Base-by-base conservation (phyloP, 1,140 invertebrate species). In the Contarinia nasturtii region DNA sequence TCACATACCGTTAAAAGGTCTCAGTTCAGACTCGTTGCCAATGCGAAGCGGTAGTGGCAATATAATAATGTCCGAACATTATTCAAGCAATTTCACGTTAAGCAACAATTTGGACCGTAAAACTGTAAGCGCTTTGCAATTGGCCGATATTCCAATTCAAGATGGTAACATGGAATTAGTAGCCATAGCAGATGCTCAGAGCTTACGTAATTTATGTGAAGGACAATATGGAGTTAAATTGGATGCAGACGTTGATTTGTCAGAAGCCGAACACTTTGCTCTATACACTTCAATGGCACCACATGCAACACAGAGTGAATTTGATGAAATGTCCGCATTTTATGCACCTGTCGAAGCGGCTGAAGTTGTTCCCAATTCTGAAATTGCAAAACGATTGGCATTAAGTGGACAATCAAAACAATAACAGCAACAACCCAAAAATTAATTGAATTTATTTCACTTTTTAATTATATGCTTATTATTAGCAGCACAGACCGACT, bases 251-350 rank as follows among this genome's bases (percentile, higher is more conserved):
- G 53, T 72, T 33, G 76, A 84, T 50, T 59, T 87, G 15, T 87
- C 83, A 2, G 84, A 87, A 51, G 84, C 82, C 2, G 86, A 89
- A 57, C 80, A 87, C 60, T 88, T 86, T 61, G 86, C 84, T 36
- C 59, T 89, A 41, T 87, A 87, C 51, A 86, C 82, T 49, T 76
- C 79, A 34, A 74, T 87, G 56, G 83, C 85, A 7, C 85, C 85
- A 11, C 77, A 79, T 58, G 86, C 85, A 3, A 86, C 83, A 1
- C 76, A 72, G 15, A 86, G 83, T 8, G 86, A 89, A 57, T 88
- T 88, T 57, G 85, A 88, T 55, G 86, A 89, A 57, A 76, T 79
- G 57, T 86, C 82, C 20, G 82, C 79, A 60, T 88, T 86, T 60
- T 88, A 88, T 59, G 82, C 82, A 34, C 77, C 82, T 2, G 79